Percentiles rank a stretch among this genome's conserved stretches.
phyloP scores from a whole-genome alignment of 2,113 vertebrate species.

The Eurypyga helias region DNA sequence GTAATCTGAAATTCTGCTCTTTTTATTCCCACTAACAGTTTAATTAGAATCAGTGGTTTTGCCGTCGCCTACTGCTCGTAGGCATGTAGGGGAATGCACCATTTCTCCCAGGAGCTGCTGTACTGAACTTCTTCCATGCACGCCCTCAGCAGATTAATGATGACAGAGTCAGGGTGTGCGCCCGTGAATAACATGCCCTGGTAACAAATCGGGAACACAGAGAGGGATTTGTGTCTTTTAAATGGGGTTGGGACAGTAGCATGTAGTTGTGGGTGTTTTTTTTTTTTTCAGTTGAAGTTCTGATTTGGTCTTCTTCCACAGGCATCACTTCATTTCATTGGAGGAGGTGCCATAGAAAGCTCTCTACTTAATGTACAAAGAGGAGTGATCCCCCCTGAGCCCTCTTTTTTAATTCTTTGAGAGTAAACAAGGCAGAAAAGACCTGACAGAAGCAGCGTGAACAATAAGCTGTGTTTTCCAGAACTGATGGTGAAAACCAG shows the following conservation, averaged over 20 bases:
- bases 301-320: background rate
- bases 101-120: background rate
- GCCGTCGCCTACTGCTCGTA: background rate
- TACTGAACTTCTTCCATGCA: background rate
- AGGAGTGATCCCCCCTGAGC: background rate
- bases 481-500: background rate
- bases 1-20: constrained; percentile 65
- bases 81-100: background rate
- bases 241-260: background rate
- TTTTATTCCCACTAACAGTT: constrained; percentile 63
- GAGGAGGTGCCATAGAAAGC: background rate
- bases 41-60: constrained; percentile 48
- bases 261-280: background rate
- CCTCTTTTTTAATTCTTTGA: background rate
- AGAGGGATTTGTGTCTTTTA: background rate
- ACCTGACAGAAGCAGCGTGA: background rate
- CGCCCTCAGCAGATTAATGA: background rate
- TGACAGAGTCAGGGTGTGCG: background rate
- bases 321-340: background rate
- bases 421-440: constrained; percentile 23
- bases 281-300: background rate
- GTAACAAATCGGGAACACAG: background rate
- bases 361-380: background rate
- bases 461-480: background rate
- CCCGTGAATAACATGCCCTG: background rate